Evolutionary conservation across 2,888 invertebrate genomes (phyloP).

Genomic region (Vanessa cardui): DNA sequence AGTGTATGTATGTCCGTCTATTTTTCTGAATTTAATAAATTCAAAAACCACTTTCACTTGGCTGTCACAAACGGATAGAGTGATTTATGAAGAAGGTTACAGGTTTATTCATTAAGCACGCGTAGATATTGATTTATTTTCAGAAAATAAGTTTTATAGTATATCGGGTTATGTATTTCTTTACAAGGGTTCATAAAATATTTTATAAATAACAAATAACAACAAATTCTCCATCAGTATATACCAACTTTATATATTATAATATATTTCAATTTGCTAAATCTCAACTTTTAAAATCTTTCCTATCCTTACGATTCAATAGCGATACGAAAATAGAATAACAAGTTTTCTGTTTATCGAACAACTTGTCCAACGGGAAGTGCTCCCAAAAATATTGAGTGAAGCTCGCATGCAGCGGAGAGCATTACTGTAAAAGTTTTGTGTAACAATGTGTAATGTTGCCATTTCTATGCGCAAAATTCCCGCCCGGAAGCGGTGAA

Average conservation of each 20-base stretch:
- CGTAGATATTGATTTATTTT: too few species aligned
- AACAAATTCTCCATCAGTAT: not conserved
- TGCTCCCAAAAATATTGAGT: constrained; percentile 62
- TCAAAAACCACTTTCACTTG: too few species aligned
- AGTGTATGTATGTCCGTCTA: too few species aligned
- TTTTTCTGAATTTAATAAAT: too few species aligned
- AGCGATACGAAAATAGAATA: constrained; percentile 42
- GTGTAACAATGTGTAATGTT: constrained; percentile 79
- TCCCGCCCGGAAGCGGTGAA: constrained; percentile 67
- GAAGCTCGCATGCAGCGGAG: constrained; percentile 66
- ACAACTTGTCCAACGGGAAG: constrained; percentile 65
- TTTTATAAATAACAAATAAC: too few species aligned
- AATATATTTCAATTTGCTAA: constrained; percentile 28
- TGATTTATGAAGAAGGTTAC: too few species aligned
- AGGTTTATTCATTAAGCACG: too few species aligned
- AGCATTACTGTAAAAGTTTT: constrained; percentile 77
- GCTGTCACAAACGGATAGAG: too few species aligned
- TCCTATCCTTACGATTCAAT: constrained; percentile 34
- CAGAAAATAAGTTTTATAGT: not conserved
- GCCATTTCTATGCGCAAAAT: constrained; percentile 79
- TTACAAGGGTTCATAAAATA: too few species aligned
- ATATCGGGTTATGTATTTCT: not conserved
- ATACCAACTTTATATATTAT: constrained; percentile 15
- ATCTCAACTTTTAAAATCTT: constrained; percentile 29
- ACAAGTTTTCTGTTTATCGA: constrained; percentile 61